phyloP scores from a whole-genome alignment of 1,140 invertebrate species.

The Brachionus rubens region DNA sequence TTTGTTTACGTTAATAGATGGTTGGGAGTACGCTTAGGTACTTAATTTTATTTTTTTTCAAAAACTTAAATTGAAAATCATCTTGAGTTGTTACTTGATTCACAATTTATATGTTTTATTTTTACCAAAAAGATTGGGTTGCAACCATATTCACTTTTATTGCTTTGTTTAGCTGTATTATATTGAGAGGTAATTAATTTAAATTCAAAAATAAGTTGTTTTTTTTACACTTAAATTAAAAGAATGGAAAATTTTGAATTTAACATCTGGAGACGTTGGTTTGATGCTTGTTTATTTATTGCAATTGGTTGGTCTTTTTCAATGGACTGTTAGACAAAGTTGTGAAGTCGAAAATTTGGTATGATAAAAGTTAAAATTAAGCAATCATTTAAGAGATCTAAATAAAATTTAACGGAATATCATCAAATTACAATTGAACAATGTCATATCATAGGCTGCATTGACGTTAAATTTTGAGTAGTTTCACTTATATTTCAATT shows the following conservation, averaged over 20 bases:
- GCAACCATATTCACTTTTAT: neutral
- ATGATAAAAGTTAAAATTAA: neutral
- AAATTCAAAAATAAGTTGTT: neutral
- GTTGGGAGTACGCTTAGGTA: constrained; percentile 17
- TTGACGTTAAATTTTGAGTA: too few relatives aligned
- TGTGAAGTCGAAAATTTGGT: constrained; percentile 73
- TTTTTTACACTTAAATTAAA: too few relatives aligned
- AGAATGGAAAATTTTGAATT: constrained; percentile 20
- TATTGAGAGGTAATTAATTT: constrained; percentile 14
- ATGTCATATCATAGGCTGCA: too few relatives aligned
- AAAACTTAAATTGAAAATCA: too few relatives aligned
- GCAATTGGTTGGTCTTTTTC: constrained; percentile 72
- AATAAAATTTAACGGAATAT: too few relatives aligned
- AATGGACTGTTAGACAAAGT: constrained; percentile 77
- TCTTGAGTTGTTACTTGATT: too few relatives aligned
- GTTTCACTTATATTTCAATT: too few relatives aligned
- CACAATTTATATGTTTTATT: too few relatives aligned
- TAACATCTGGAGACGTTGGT: constrained; percentile 68
- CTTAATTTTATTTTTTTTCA: too few relatives aligned
- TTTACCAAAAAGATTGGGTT: too few relatives aligned
- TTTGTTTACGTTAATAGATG: constrained; percentile 27
- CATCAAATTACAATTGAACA: too few relatives aligned
- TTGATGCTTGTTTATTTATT: constrained; percentile 76
- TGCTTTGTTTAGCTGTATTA: neutral
- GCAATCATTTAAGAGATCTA: too few relatives aligned